Conservation (phyloP, 2,888 invertebrate genomes). For the Tribolium freemani region DNA sequence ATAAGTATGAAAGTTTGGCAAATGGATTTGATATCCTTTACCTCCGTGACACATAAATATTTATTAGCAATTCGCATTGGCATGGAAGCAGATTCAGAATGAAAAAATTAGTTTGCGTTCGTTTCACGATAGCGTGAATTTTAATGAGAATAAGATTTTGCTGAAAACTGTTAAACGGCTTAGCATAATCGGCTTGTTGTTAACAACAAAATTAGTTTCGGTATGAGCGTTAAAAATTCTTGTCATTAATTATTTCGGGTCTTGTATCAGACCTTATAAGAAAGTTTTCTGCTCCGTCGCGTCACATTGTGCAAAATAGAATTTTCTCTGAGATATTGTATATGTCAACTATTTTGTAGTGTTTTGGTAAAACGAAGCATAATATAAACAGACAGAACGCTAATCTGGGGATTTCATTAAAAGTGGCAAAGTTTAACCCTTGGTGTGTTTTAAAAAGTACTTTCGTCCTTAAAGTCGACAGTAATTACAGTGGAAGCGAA, state of each 20-base stretch:
- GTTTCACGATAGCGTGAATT: no score
- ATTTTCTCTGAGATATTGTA: constrained; percentile 18
- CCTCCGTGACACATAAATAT: no score
- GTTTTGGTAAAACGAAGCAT: constrained; percentile 28
- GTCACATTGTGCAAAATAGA: constrained; percentile 20
- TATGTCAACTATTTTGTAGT: constrained; percentile 34
- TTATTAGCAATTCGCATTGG: no score
- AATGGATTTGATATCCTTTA: no score
- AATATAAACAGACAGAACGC: constrained; percentile 34
- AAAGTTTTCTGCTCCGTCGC: constrained; percentile 3
- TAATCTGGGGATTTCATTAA: constrained; percentile 35
- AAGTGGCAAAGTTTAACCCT: constrained; percentile 23
- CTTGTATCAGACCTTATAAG: no score
- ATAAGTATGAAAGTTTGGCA: no score
- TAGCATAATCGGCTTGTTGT: background rate
- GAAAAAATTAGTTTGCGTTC: no score
- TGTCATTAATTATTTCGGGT: background rate
- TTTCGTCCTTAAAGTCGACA: constrained; percentile 14
- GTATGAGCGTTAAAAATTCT: background rate
- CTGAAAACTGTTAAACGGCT: background rate
- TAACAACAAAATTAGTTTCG: background rate
- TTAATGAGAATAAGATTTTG: background rate
- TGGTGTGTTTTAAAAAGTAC: constrained; percentile 1
- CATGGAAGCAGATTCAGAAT: no score
- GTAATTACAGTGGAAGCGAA: constrained; percentile 21